A percentile compares a stretch with the other conserved stretches of the same genome.
Conservation (phyloP, 2,797 vertebrate genomes). For the Brotula barbata region DNA sequence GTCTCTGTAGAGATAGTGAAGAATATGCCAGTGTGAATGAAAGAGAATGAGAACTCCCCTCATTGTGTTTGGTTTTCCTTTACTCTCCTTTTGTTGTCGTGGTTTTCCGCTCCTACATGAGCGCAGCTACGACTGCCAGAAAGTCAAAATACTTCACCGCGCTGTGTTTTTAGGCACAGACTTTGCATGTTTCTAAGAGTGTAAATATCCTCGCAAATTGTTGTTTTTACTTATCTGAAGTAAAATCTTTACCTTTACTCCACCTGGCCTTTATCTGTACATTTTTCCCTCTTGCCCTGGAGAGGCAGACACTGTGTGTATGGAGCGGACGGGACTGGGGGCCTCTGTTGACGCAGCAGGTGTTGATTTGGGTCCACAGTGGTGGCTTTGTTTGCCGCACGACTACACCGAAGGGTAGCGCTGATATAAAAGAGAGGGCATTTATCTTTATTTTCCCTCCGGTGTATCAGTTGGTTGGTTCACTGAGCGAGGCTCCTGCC, state of each 20-base stretch:
- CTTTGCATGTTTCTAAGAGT: too few species aligned
- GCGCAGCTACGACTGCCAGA: slow-evolving; percentile 1
- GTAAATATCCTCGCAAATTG: too few species aligned
- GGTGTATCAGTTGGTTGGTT: slow-evolving; percentile 40
- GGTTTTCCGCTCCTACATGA: slow-evolving; percentile 6
- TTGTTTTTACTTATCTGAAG: too few species aligned
- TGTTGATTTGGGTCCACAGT: slow-evolving; percentile 72
- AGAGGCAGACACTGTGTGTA: slow-evolving; percentile 19
- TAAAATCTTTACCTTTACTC: too few species aligned
- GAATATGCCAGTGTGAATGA: slow-evolving; percentile 43
- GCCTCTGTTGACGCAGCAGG: slow-evolving; percentile 74
- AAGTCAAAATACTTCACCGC: too few species aligned
- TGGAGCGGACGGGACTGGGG: slow-evolving; percentile 23
- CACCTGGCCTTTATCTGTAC: slow-evolving; percentile 65
- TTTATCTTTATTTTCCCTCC: slow-evolving; percentile 29
- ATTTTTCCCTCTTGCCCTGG: slow-evolving; percentile 50
- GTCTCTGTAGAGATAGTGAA: slow-evolving; percentile 58
- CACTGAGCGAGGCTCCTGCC: slow-evolving; percentile 40
- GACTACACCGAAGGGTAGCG: slow-evolving; percentile 62
- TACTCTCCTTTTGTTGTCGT: neutral
- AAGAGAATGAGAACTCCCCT: slow-evolving; percentile 59
- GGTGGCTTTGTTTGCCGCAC: slow-evolving; percentile 69
- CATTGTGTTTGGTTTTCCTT: slow-evolving; percentile 52
- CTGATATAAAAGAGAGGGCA: slow-evolving; percentile 47
- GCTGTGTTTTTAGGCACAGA: too few species aligned